A percentile compares a stretch with the other conserved stretches of the same genome.
phyloP scores from a whole-genome alignment of 2,113 vertebrate genomes.

The Oophaga pumilio region DNA sequence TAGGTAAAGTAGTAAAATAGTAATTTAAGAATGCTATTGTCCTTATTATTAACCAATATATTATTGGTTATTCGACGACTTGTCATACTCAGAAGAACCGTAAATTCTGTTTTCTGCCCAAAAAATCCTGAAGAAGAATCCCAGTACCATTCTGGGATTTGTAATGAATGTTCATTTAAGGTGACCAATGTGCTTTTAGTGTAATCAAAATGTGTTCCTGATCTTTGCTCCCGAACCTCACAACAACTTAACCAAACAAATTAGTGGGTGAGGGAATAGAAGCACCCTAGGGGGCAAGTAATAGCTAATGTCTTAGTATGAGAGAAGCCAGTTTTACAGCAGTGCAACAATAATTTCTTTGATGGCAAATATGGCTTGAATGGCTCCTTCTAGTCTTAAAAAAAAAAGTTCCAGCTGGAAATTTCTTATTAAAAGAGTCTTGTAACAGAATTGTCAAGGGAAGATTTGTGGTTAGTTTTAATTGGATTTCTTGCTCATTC shows the following conservation, averaged over 20 bases:
- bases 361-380: background rate
- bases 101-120: too few relatives aligned
- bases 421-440: conserved; percentile 14
- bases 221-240: background rate
- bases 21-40: too few relatives aligned
- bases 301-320: background rate
- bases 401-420: conserved; percentile 1
- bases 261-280: background rate
- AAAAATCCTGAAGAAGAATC: too few relatives aligned
- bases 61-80: too few relatives aligned
- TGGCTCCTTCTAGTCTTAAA: background rate
- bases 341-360: background rate
- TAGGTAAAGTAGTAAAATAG: too few relatives aligned
- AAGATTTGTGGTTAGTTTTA: conserved; percentile 31
- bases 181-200: background rate
- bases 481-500: conserved; percentile 44
- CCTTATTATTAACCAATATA: too few relatives aligned
- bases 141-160: too few relatives aligned
- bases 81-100: too few relatives aligned
- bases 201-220: background rate
- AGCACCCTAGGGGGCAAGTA: background rate
- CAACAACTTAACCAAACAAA: background rate
- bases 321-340: background rate
- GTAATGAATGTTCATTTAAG: background rate
- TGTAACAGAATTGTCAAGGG: conserved; percentile 40